Evolutionary conservation across 2,797 vertebrate genomes (phyloP).

Genomic region (Pseudochaenichthys georgianus): DNA sequence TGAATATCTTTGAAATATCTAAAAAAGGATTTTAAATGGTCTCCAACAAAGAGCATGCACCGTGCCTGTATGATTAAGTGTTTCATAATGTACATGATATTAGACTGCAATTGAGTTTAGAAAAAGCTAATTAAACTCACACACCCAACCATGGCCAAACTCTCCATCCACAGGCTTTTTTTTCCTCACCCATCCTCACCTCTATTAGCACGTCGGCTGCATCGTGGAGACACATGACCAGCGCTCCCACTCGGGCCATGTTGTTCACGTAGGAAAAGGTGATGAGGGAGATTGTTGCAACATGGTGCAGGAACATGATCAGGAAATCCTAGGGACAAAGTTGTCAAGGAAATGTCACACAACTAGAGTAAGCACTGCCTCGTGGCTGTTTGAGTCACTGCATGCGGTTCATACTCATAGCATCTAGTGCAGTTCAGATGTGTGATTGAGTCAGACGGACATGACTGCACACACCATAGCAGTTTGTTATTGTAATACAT

Average conservation of each 20-base stretch:
- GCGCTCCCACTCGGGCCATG: constrained; percentile 93
- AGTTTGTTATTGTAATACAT: constrained; percentile 19
- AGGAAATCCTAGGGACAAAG: constrained; percentile 91
- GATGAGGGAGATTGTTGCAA: constrained; percentile 90
- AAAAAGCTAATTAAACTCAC: constrained; percentile 29
- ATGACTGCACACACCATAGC: neutral
- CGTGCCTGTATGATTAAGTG: neutral
- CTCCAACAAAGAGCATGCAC: neutral
- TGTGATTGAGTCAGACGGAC: constrained; percentile 14
- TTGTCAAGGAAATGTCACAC: constrained; percentile 44
- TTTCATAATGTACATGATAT: neutral
- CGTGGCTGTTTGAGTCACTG: constrained; percentile 11
- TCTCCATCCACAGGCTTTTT: constrained; percentile 2
- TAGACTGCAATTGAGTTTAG: constrained; percentile 13
- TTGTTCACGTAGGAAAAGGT: constrained; percentile 96
- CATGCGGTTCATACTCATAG: constrained; percentile 15
- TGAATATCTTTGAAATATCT: too few species aligned
- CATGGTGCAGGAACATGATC: constrained; percentile 95
- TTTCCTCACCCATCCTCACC: constrained; percentile 82
- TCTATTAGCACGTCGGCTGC: constrained; percentile 92
- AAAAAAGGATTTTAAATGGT: neutral
- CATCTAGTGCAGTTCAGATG: neutral
- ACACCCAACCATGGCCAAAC: constrained; percentile 10
- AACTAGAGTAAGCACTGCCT: constrained; percentile 9
- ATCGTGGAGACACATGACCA: constrained; percentile 95